Conservation (phyloP, 2,888 invertebrate species). For the Apodemia mormo region DNA sequence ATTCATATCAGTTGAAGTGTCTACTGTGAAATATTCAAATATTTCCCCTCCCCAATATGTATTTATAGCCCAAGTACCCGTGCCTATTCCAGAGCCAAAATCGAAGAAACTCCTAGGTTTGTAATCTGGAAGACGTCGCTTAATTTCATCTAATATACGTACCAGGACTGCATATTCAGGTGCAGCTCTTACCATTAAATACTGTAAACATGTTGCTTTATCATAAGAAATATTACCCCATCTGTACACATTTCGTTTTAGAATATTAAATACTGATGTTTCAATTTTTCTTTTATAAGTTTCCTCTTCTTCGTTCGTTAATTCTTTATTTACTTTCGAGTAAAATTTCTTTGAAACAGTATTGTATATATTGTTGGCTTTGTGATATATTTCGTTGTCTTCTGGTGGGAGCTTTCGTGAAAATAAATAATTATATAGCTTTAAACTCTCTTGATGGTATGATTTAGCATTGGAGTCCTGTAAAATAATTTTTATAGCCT, state of each 20-base stretch:
- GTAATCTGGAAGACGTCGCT: conserved; percentile 83
- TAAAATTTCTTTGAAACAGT: conserved; percentile 57
- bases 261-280: conserved; percentile 74
- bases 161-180: conserved; percentile 88
- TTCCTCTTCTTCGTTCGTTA: conserved; percentile 58
- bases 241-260: conserved; percentile 84
- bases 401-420: conserved; percentile 86
- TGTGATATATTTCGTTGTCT: conserved; percentile 67
- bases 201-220: conserved; percentile 83
- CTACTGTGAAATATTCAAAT: conserved; percentile 93
- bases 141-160: conserved; percentile 89
- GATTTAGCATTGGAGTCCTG: conserved; percentile 82
- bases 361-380: conserved; percentile 64
- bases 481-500: conserved; percentile 78
- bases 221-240: conserved; percentile 90
- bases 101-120: conserved; percentile 91
- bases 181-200: conserved; percentile 86
- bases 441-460: conserved; percentile 75
- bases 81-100: conserved; percentile 95
- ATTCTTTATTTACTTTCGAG: conserved; percentile 47
- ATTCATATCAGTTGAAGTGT: conserved; percentile 90
- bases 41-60: conserved; percentile 86
- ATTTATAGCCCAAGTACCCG: conserved; percentile 92
- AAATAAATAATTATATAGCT: conserved; percentile 82
- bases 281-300: conserved; percentile 72